Base-by-base conservation (phyloP, 2,797 vertebrate genomes). In the Pangasius sanitwongsei region DNA sequence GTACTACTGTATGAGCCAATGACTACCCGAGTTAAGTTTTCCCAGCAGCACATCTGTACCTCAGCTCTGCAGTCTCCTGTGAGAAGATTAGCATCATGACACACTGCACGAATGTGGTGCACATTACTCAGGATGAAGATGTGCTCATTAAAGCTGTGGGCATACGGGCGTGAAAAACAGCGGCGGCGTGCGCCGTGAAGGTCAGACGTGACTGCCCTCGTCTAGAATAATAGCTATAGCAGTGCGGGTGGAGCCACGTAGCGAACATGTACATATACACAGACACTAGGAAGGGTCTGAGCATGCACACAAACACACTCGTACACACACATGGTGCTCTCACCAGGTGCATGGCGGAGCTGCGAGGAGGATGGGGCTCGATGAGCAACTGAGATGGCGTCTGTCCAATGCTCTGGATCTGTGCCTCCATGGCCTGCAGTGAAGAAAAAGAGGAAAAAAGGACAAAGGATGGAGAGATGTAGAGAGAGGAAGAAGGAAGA, bases 321-420 rank as follows among this genome's bases (percentile, higher is more conserved):
- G 72, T 20, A 85, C 69, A 70, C 77, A 81, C 74, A 91, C 91
- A 87, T 75, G 48, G 89, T 94, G 91, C 91, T 96, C 98, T 98
- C 97, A 99, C 98, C 98, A 99, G 98, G 97, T 99, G 99, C 98
- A 99, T 98, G 96, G 98, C 98, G 91, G 99, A 99, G 96, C 98
- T 99, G 94, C 98, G 97, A 94, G 98, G 98, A 88, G 99, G 98
- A 98, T 99, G 99, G 93, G 99, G 99, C 97, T 99, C 98, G 93
- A 99, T 99, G 95, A 99, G 98, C 97, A 99, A 97, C 98, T 99
- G 99, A 92, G 98, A 99, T 96, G 99, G 98, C 95, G 98, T 99
- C 97, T 99, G 98, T 97, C 99, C 99, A 97, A 98, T 97, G 95
- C 96, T 97, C 96, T 98, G 98, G 96, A 99, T 99, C 97, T 99